Percentiles rank a stretch among this genome's conserved stretches.
Evolutionary conservation across 2,113 vertebrate species (phyloP).

Genomic region (Smithornis capensis): DNA sequence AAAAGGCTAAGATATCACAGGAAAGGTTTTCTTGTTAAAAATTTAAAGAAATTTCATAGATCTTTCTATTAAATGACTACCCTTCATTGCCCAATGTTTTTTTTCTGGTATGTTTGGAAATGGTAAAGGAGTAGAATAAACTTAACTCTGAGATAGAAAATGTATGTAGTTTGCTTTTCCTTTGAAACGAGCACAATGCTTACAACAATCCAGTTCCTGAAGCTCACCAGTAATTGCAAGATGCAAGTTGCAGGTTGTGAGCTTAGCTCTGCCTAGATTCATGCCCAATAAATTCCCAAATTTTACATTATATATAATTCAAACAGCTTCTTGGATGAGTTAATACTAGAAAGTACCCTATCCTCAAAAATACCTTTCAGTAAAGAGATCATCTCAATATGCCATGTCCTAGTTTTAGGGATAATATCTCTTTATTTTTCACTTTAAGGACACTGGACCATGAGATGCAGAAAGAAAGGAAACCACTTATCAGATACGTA

Average conservation of each 20-base stretch:
- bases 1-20: neutral
- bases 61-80: neutral
- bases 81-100: neutral
- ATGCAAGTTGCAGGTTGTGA: neutral
- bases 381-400: neutral
- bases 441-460: too few species aligned
- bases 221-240: neutral
- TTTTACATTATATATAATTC: neutral
- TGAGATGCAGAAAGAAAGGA: too few species aligned
- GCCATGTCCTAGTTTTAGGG: too few species aligned
- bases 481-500: too few species aligned
- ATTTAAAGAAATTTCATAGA: neutral
- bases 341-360: conserved; percentile 4
- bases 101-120: neutral
- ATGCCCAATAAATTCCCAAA: neutral
- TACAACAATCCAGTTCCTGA: neutral
- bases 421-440: too few species aligned
- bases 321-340: neutral
- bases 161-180: conserved; percentile 6
- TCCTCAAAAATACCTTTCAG: neutral
- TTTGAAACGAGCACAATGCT: neutral
- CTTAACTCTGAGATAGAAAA: conserved; percentile 2
- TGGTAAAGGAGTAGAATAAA: conserved; percentile 3
- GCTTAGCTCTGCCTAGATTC: neutral
- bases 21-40: neutral